Conservation (phyloP, 2,797 vertebrate species). For the Cuniculus paca region DNA sequence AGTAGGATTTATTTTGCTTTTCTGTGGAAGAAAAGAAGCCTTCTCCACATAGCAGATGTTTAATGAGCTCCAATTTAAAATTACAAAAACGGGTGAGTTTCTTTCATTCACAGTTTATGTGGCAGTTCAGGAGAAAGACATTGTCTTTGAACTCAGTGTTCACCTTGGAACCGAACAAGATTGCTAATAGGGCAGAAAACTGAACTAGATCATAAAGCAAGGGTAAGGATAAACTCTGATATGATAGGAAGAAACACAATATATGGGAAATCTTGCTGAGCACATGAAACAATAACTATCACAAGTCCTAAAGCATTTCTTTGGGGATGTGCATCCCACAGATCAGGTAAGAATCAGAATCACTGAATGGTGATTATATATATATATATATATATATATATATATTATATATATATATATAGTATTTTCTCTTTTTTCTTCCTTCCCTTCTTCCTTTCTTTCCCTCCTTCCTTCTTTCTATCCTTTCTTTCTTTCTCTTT, state of each 20-base stretch:
- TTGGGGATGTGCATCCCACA: no score
- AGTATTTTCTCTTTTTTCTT: no score
- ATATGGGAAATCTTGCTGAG: neutral
- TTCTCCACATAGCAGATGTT: neutral
- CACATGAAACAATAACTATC: neutral
- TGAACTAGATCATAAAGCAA: neutral
- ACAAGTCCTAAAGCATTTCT: neutral
- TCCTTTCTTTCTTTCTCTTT: accelerated
- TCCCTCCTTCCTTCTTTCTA: accelerated
- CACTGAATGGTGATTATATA: neutral
- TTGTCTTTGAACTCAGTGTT: neutral
- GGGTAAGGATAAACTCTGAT: neutral
- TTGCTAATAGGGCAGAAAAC: neutral
- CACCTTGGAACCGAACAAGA: neutral
- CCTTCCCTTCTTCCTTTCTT: accelerated
- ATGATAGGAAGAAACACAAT: neutral
- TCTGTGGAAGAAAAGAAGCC: neutral
- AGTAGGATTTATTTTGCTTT: neutral
- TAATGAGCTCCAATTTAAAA: neutral
- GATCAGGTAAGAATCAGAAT: neutral
- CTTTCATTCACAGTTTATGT: neutral
- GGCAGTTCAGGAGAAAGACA: neutral
- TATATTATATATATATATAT: no score
- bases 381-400: no score
- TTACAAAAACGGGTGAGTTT: neutral